Base-by-base conservation (phyloP, 2,888 invertebrate species). In the Rhamphomyia laevipes region DNA sequence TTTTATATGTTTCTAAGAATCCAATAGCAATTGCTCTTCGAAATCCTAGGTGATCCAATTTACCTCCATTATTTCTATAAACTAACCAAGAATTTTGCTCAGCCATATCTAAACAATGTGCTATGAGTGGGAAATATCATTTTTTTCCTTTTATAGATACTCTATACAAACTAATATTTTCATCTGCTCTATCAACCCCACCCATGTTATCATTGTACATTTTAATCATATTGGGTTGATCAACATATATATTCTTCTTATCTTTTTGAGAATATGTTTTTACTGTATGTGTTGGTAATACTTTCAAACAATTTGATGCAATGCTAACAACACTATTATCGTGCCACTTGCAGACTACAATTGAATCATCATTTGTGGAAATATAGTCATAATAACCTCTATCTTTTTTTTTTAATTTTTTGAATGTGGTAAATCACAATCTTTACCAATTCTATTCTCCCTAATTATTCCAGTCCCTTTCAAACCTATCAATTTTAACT, bases 331-430 rank as follows among this genome's bases (percentile, higher is more conserved):
- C 27, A 17, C 16, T 41, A 31, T 47, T 47, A 30, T 47, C 47
- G 15, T 41, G 17, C 47, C 47, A 47, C 30, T 47, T 41, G n/a
- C 15, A 27, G 13, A 41, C n/a, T 30, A 41, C 17, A 33, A 47
- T 47, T 10, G 17, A 13, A 12, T 35, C 12, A 7, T 18, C 35
- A 15, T 12, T n/a, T 16, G 10, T 38, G 17, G 5, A 12, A 27
- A 12, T 5, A n/a, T 17, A 18, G 4, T 35, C 45, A 35, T 18
- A 33, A 16, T 17, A 10, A 13, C 45, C 45, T 17, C 45, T 7
- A 2, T 21, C 12, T 18, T 45, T 9, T 35, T 45, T 45, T 35
- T 45, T 33, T 33, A 33, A 17, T 33, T 6, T 45, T 31, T 33
- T 15, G 10, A 35, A 13, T 16, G 16, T 10, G 30, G 9, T 15